Percentiles rank a stretch among this genome's conserved stretches.
These are phyloP conservation scores for Gryllus longicercus DNA, from an alignment of 2,888 invertebrate genomes.

Conservation along the genomic window DNA sequence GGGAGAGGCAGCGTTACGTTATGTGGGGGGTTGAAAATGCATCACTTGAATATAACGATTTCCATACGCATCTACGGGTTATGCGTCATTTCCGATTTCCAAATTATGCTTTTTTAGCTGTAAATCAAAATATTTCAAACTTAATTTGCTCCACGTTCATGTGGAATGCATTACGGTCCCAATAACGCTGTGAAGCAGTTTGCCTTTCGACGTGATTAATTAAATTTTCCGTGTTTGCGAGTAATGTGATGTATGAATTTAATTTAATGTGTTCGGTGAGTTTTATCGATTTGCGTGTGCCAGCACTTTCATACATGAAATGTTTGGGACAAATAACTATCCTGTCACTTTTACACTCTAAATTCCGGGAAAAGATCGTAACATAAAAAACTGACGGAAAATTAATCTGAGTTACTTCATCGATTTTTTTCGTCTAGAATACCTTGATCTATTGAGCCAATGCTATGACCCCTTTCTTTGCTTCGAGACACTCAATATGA, in stretches of 20 bases:
- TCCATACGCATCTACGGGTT: neutral
- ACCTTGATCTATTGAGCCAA: too few species aligned
- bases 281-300: constrained; percentile 4
- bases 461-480: too few species aligned
- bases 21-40: too few species aligned
- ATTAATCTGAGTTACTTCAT: too few species aligned
- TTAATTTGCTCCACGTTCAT: constrained; percentile 8
- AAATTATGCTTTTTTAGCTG: neutral
- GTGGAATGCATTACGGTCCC: neutral
- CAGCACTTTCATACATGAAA: neutral
- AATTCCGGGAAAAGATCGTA: too few species aligned
- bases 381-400: too few species aligned
- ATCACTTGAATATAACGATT: too few species aligned
- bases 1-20: too few species aligned
- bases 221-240: neutral
- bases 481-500: too few species aligned
- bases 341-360: too few species aligned
- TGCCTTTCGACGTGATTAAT: neutral
- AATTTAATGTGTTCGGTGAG: neutral
- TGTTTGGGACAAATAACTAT: too few species aligned
- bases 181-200: neutral
- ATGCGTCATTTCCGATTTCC: neutral
- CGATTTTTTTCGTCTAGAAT: too few species aligned
- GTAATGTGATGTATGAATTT: constrained; percentile 1
- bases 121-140: constrained; percentile 17